Percentiles rank a stretch among this genome's conserved stretches.
phyloP scores from a whole-genome alignment of 2,113 vertebrate species.

The Pangasianodon hypophthalmus region DNA sequence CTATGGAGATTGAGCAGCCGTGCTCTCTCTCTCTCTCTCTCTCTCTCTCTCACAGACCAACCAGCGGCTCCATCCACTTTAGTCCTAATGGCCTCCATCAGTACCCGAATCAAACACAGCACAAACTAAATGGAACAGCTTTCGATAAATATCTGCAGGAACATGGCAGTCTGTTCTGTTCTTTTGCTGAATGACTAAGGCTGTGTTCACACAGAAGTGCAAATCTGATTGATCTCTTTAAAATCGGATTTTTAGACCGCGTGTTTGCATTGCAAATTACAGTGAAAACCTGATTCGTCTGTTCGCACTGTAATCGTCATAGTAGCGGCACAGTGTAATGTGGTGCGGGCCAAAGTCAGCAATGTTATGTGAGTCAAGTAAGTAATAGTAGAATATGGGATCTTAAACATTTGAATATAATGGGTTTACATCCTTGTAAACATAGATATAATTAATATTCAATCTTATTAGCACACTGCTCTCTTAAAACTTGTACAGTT shows the following conservation, averaged over 20 bases:
- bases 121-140: conserved; percentile 17
- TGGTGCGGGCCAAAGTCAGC: background rate
- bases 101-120: conserved; percentile 31
- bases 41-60: conserved; percentile 43
- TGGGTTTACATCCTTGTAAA: no score
- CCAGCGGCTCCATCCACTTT: conserved; percentile 46
- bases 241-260: background rate
- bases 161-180: background rate
- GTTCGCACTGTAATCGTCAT: background rate
- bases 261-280: background rate
- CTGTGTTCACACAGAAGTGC: background rate
- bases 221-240: background rate
- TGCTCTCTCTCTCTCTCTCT: conserved; percentile 36
- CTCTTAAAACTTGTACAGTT: no score
- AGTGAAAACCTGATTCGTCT: background rate
- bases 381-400: background rate
- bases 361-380: background rate
- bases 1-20: conserved; percentile 48
- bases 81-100: conserved; percentile 47
- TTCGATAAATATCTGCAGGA: background rate
- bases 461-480: background rate
- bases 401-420: no score
- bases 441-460: no score
- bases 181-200: background rate
- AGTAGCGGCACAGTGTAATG: background rate